Evolutionary conservation across 2,113 vertebrate species (phyloP), one percentile per base, ranked within the genome.

Genomic region (Laterallus jamaicensis): DNA sequence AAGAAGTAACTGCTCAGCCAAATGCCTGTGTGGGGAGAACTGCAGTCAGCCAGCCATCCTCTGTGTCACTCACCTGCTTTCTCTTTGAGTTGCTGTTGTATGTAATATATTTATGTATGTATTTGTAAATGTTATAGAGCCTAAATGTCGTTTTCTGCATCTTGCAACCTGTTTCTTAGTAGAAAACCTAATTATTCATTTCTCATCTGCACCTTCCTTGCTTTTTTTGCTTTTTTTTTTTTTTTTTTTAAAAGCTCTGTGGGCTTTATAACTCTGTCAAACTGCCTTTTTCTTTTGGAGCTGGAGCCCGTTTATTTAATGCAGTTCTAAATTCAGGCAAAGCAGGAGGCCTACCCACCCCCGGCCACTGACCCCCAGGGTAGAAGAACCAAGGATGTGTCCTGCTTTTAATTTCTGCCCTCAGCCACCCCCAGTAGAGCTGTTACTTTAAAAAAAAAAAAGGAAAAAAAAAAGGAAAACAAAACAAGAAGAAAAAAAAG

Each of bases 81-180:
- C 95, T 96, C 97, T 97, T 97, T 97, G 95, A 96, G 97, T 97
- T 91, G 74, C 97, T 97, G 22, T 98, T 98, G 95, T 98, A 98
- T 98, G 98, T 98, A 98, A 98, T 98, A 97, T 98, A 98, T 98
- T 98, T 98, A 98, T 98, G 98, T 98, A 98, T 98, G 98, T 98
- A 96, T 95, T 96, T 96, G 98, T 98, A 98, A 98, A 98, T 98
- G 98, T 98, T 97, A 97, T 96, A 91, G 95, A 97, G 88, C 81
- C 96, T 96, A 96, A 97, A 95, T 94, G 95, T 96, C 96, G 89
- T 95, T 93, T 97, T 95, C 95, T 95, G 93, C 97, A 97, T 86
- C 89, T 95, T 82, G 91, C 88, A 92, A 90, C 94, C 86, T 85
- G 35, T 56, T 95, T 96, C 70, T 97, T 94, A 79, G 69, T 93